phyloP scores from a whole-genome alignment of 2,888 invertebrate species.

The Catocala nupta region DNA sequence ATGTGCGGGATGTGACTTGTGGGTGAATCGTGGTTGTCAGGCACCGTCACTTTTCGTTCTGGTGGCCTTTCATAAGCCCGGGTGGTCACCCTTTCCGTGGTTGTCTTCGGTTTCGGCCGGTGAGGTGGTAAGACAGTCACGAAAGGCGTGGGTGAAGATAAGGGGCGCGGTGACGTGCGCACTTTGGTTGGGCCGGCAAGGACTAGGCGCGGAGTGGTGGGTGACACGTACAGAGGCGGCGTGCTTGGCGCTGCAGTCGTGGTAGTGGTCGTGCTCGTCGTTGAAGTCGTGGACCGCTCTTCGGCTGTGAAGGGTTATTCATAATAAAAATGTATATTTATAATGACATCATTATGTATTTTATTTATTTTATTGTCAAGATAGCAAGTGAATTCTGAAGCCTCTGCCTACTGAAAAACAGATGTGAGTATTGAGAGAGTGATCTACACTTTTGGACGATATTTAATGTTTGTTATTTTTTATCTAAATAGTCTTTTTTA shows the following conservation, averaged over 20 bases:
- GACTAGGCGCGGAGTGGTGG: constrained; percentile 59
- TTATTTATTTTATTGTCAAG: too few species aligned
- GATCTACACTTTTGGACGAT: too few species aligned
- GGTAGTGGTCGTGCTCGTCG: constrained; percentile 55
- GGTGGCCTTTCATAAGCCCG: constrained; percentile 77
- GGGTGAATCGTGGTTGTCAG: constrained; percentile 76
- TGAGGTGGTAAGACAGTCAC: constrained; percentile 55
- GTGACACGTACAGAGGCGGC: constrained; percentile 21
- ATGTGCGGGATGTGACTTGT: constrained; percentile 85
- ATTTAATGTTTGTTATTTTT: too few species aligned
- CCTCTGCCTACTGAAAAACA: too few species aligned
- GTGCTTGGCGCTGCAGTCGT: constrained; percentile 48
- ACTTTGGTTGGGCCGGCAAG: constrained; percentile 55
- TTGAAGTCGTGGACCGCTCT: constrained; percentile 72
- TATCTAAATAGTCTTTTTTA: too few species aligned
- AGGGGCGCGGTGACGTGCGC: constrained; percentile 57
- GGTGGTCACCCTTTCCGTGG: constrained; percentile 75
- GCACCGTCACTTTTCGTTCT: constrained; percentile 68
- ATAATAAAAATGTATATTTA: too few species aligned
- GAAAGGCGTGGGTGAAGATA: constrained; percentile 64
- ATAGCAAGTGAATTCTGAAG: too few species aligned
- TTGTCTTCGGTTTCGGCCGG: constrained; percentile 61
- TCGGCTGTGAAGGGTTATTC: constrained; percentile 68
- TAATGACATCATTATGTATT: too few species aligned
- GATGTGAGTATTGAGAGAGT: too few species aligned